Base-by-base conservation (phyloP, 2,888 invertebrate species). In the Parnassius apollo region DNA sequence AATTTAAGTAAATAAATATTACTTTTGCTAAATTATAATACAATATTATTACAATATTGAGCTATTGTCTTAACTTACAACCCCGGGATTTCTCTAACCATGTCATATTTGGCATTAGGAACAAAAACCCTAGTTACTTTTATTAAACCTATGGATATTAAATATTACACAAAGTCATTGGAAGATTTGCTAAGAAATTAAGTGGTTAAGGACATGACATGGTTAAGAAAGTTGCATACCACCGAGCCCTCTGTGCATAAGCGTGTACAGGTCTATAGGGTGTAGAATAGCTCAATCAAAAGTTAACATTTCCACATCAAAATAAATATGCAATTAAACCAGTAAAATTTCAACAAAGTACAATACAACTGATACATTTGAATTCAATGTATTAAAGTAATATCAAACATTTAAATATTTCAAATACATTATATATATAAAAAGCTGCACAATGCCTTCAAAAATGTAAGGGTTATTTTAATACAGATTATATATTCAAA, bases 21-120 rank as follows among this genome's bases (percentile, higher is more conserved):
- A 75, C 76, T 77, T 75, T 83, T 77, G 75, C 80, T 82, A 81
- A 82, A 85, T 75, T 77, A 81, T 75, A 77, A 76, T 78, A 86
- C 82, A 85, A 75, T 76, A 74, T 75, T 73, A 74, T 77, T 73
- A 78, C 65, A 83, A 88, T 65, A 66, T 85, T 87, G 86, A 90
- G 88, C 88, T 91, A 90, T 89, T 86, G 85, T 78, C 86, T 91
- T 89, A 76, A 84, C 85, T 80, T 85, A 86, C 90, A 91, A 91
- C 91, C 91, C 89, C 80, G 85, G 89, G 88, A 87, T 85, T 74
- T 83, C 83, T 78, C 85, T 84, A 84, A 88, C 91, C 89, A 88
- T 88, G 91, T 82, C 89, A 85, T 77, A 69, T 67, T 65, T 61
- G 10, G 10, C 59, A 64, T 74, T 73, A 71, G 67, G 66, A 64